Conservation (phyloP, 2,888 invertebrate species). For the Galerucella pusilla region DNA sequence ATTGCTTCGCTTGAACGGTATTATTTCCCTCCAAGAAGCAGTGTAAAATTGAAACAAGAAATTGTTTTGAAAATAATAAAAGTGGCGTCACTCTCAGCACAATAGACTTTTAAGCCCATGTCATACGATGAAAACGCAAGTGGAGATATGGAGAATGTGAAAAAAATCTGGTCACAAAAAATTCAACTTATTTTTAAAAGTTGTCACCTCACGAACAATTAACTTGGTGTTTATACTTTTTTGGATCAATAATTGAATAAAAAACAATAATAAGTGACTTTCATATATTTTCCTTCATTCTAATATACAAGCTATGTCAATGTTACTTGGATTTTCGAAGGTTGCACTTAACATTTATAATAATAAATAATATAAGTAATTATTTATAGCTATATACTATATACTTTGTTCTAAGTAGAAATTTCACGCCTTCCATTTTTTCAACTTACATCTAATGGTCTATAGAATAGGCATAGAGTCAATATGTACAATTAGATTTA, state of each 20-base stretch:
- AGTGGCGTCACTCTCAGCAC: no score
- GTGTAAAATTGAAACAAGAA: no score
- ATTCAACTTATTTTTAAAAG: no score
- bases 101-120: no score
- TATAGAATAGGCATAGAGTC: constrained; percentile 29
- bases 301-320: constrained; percentile 5
- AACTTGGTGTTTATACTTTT: no score
- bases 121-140: no score
- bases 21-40: no score
- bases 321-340: constrained; percentile 1
- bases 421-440: constrained; percentile 16
- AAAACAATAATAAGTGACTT: not conserved
- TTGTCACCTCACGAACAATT: no score
- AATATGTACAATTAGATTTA: constrained; percentile 16
- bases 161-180: no score
- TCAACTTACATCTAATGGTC: constrained; percentile 26
- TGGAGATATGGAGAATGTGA: no score
- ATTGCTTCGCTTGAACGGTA: no score
- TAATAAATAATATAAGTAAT: constrained; percentile 12
- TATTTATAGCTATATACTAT: constrained; percentile 16
- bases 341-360: constrained; percentile 28
- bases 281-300: not conserved
- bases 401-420: constrained; percentile 24
- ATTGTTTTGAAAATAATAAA: no score
- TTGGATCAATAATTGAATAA: not conserved